phyloP scores from a whole-genome alignment of 2,113 vertebrate genomes.

The Chamaetylas fuelleborni region DNA sequence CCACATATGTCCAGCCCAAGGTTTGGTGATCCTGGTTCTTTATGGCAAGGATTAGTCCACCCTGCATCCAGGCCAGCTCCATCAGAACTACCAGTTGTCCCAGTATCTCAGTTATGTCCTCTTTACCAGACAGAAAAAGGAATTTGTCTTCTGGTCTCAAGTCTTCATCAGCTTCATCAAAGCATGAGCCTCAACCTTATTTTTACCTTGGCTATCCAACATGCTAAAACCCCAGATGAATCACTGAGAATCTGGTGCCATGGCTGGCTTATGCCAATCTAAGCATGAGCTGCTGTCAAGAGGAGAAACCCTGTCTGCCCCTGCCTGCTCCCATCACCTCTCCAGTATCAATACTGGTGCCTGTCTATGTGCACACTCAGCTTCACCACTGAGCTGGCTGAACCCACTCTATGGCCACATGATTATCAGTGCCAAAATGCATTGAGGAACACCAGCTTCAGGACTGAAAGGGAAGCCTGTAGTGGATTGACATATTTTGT shows the following conservation, averaged over 20 bases:
- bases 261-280: background rate
- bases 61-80: background rate
- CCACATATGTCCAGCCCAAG: background rate
- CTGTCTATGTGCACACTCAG: background rate
- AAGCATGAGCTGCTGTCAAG: background rate
- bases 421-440: background rate
- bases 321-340: background rate
- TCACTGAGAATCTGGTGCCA: background rate
- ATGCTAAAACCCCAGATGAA: background rate
- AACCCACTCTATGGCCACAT: background rate
- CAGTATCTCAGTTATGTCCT: background rate
- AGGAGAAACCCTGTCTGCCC: background rate
- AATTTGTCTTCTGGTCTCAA: background rate
- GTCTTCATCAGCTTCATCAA: background rate
- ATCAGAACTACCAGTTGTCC: background rate
- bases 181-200: background rate
- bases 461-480: background rate
- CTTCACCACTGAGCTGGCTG: background rate
- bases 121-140: background rate
- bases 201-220: background rate
- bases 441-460: background rate
- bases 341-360: background rate
- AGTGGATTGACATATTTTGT: background rate
- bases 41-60: background rate
- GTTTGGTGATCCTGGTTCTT: background rate